phyloP scores from a whole-genome alignment of 30 jellyfish, hydroid and myxozoan genomes.

The Mastigias papua region DNA sequence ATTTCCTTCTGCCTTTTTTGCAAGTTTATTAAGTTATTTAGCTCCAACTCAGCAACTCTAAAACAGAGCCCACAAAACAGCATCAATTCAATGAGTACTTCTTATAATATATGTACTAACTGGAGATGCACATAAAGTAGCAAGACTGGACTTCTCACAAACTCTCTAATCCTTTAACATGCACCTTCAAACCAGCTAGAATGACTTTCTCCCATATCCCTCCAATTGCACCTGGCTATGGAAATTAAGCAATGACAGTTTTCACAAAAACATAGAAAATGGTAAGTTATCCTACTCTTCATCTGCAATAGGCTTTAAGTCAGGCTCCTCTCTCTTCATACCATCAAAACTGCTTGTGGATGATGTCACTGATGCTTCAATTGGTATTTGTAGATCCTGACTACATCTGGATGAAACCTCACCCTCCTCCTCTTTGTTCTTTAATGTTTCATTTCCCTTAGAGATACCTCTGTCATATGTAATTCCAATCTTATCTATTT shows the following conservation, averaged over 20 bases:
- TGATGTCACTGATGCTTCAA: background rate
- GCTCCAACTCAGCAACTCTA: constrained; percentile 79
- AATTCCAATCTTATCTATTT: background rate
- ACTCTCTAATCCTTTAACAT: too few species aligned
- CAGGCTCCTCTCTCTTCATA: background rate
- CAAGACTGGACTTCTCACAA: too few species aligned
- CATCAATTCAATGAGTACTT: background rate
- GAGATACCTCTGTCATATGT: background rate
- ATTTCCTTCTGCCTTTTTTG: constrained; percentile 92
- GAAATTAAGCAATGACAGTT: too few species aligned
- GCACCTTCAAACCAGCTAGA: too few species aligned
- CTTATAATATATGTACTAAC: too few species aligned
- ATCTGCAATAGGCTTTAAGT: constrained; percentile 29
- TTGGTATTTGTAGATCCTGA: background rate
- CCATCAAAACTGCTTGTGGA: background rate
- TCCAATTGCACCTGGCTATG: too few species aligned
- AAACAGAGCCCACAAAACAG: background rate
- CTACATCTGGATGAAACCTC: background rate
- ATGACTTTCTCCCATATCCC: too few species aligned
- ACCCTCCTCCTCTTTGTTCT: background rate
- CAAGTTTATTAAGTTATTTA: constrained; percentile 70
- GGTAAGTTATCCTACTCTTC: constrained; percentile 24
- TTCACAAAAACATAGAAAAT: too few species aligned
- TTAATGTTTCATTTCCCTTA: background rate
- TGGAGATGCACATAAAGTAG: too few species aligned